Base-by-base conservation (phyloP, 2,888 invertebrate species). In the Drosophila helvetica region DNA sequence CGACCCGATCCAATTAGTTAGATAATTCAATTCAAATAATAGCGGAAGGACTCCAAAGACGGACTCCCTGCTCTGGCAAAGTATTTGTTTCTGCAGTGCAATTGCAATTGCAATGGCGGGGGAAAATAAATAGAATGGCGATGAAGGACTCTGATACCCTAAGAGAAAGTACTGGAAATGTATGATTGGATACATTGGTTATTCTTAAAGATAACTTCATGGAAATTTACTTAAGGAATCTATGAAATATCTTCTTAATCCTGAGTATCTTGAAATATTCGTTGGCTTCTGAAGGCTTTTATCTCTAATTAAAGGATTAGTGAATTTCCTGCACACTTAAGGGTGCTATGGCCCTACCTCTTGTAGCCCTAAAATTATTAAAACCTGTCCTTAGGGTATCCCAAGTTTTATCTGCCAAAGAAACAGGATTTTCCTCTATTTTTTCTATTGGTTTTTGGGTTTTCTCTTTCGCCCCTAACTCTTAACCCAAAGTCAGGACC, bases 1-100 rank as follows among this genome's bases (percentile, higher is more conserved):
- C 38, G 10, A 33, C 15, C 15, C 55, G 65, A 78, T 68, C 85
- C 81, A 82, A 82, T 82, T 82, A 82, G 82, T 53, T 60, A 68
- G 67, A 60, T 78, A 75, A 75, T 81, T 78, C 71, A 75, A 60
- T 58, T 30, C 58, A 65, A 74, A 77, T 75, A 75, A 68, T 63
- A 67, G 38, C 38, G n/a, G 61, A 54, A 54, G 45, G 42, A n/a
- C n/a, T n/a, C 74, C 62, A 45, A 56, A 63, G 60, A 74, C 52
- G 53, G 38, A 68, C 57, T 22, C 27, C 38, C 19, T 45, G 25
- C 47, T 1, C 12, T 10, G 43, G 30, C 45, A 33, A 53, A 56
- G 57, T 65, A 59, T 72, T 65, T 66, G 53, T 53, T 66, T 60
- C 42, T 68, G 15, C 33, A 30, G 18, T 43, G 18, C 19, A 58